phyloP scores from a whole-genome alignment of 2,797 vertebrate species.

The Oreochromis mossambicus region DNA sequence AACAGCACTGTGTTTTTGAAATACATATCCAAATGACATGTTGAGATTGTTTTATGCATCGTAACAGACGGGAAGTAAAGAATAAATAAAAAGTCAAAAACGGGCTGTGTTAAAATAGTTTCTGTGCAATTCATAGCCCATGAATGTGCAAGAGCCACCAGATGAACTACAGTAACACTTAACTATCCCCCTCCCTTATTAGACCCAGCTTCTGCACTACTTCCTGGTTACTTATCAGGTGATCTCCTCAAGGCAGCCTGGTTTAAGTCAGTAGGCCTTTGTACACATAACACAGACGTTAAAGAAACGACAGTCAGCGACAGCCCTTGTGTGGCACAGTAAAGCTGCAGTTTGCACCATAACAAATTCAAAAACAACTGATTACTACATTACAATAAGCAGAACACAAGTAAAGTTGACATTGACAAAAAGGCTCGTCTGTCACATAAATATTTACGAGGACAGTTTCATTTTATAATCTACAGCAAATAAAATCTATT shows the following conservation, averaged over 20 bases:
- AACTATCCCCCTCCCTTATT: conserved; percentile 2
- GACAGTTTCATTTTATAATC: conserved; percentile 9
- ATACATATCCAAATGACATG: background rate
- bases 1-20: background rate
- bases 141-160: conserved; percentile 22
- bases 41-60: background rate
- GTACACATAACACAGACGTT: conserved; percentile 24
- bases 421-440: conserved; percentile 9
- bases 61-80: conserved; percentile 4
- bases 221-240: background rate
- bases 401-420: conserved; percentile 33
- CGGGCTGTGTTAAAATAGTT: background rate
- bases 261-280: conserved; percentile 42
- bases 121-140: conserved; percentile 44
- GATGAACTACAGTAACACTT: conserved; percentile 16
- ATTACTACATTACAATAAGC: background rate
- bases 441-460: background rate
- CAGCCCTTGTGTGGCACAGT: conserved; percentile 39
- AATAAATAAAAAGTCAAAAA: background rate
- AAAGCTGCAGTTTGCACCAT: conserved; percentile 6
- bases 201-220: background rate
- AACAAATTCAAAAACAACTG: conserved; percentile 12
- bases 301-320: conserved; percentile 1
- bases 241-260: conserved; percentile 50
- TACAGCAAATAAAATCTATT: background rate